Evolutionary conservation across 2,113 vertebrate genomes (phyloP), one percentile per base, ranked within the genome.

Genomic region (Danionella cerebrum): DNA sequence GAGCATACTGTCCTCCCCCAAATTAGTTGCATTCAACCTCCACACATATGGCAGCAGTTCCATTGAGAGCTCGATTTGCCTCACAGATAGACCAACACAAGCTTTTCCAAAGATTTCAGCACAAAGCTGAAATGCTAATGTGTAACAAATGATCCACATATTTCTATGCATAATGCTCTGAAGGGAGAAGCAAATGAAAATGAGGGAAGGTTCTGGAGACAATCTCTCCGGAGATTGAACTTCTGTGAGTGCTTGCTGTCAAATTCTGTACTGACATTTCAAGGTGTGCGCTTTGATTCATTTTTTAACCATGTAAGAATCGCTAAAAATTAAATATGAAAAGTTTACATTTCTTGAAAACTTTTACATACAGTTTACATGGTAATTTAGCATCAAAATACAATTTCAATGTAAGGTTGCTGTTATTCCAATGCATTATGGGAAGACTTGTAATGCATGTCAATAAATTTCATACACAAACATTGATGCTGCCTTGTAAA

Each of bases 1-100:
- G 67, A 57, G 33, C 57, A 67, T 63, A 54, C 35, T 52, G 18
- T 58, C 55, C 36, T 51, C 68, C 51, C 57, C 70, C 68, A 57
- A 48, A 69, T 16, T 36, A 33, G 58, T 42, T 47, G 24, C 38
- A 51, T 52, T 36, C 35, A 59, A 36, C 13, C 22, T 39, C 35
- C 38, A 47, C 29, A 69, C 29, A 52, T 13, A 60, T 14, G 9
- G 25, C 35, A 31, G 33, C 47, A 47, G 16, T 9, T 44, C 58
- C 31, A 35, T 53, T 57, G 59, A 67, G 50, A 25, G 31, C 9
- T 54, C 14, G 41, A 68, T 57, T 68, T 75, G 58, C 69, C 64
- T 67, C 35, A 36, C 51, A 70, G 70, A 63, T 50, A 67, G 22
- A 62, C 47, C 14, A 45, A 66, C 18, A 13, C 19, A 39, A 33